Percentiles rank a stretch among this genome's conserved stretches.
Conservation (phyloP, 2,888 invertebrate genomes). For the Tetranychus truncatus region DNA sequence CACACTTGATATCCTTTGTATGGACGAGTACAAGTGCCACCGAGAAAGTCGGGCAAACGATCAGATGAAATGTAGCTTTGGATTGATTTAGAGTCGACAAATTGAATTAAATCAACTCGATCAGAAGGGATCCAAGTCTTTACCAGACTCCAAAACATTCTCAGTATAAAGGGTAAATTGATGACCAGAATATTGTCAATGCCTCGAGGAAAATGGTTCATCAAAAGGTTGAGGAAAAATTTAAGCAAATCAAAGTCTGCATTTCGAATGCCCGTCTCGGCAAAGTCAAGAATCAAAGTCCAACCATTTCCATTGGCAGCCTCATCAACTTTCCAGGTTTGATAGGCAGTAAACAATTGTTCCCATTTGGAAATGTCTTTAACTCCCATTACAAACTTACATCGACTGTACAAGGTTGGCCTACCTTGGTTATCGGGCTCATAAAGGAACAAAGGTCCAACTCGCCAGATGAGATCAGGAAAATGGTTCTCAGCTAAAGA, state of each 20-base stretch:
- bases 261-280: constrained; percentile 1
- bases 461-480: constrained; percentile 19
- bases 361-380: not conserved
- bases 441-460: constrained; percentile 18
- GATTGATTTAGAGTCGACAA: constrained; percentile 5
- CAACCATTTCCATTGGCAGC: not conserved
- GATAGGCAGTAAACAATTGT: constrained; percentile 3
- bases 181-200: constrained; percentile 5
- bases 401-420: constrained; percentile 5
- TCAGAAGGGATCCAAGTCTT: constrained; percentile 7
- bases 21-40: constrained; percentile 5
- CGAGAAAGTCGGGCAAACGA: constrained; percentile 2
- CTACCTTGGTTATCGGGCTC: constrained; percentile 15
- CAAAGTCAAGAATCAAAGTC: constrained; percentile 4
- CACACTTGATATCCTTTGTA: constrained; percentile 1
- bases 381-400: constrained; percentile 11
- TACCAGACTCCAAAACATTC: not conserved
- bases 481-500: constrained; percentile 11
- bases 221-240: not conserved
- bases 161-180: constrained; percentile 5
- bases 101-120: not conserved
- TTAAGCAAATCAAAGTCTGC: not conserved
- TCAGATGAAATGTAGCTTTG: not conserved
- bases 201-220: not conserved
- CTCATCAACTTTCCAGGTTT: not conserved